phyloP scores from a whole-genome alignment of 1,140 invertebrate genomes.

The Temnothorax nylanderi region DNA sequence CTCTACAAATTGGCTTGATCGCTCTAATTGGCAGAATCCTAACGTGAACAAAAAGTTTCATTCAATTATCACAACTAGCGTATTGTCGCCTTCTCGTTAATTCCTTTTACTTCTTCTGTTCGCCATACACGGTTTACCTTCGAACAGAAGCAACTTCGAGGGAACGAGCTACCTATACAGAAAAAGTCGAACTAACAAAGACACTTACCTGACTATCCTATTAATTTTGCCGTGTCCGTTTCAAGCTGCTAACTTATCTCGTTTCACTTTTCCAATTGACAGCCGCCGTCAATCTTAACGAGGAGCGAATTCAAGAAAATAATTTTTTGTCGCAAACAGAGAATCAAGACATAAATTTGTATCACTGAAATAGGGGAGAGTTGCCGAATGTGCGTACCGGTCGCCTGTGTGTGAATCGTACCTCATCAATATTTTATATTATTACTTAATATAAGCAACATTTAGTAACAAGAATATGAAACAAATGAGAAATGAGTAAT shows the following conservation, averaged over 20 bases:
- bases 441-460: too few species aligned
- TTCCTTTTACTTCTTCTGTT: background rate
- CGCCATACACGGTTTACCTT: background rate
- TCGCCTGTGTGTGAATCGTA: too few species aligned
- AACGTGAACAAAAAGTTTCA: conserved; percentile 5
- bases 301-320: conserved; percentile 16
- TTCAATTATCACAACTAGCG: background rate
- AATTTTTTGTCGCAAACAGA: background rate
- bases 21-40: background rate
- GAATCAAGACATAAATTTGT: background rate
- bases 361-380: background rate
- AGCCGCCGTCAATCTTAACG: background rate
- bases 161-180: background rate
- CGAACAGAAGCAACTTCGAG: background rate
- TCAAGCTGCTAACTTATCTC: conserved; percentile 1
- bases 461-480: too few species aligned
- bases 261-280: conserved; percentile 6
- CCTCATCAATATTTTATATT: too few species aligned
- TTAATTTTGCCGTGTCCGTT: background rate
- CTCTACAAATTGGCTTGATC: background rate
- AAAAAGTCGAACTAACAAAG: conserved; percentile 32
- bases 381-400: too few species aligned
- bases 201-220: background rate
- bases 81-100: conserved; percentile 16
- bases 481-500: too few species aligned